Conservation (phyloP, 1,140 invertebrate species). For the Heliconius hewitsoni region DNA sequence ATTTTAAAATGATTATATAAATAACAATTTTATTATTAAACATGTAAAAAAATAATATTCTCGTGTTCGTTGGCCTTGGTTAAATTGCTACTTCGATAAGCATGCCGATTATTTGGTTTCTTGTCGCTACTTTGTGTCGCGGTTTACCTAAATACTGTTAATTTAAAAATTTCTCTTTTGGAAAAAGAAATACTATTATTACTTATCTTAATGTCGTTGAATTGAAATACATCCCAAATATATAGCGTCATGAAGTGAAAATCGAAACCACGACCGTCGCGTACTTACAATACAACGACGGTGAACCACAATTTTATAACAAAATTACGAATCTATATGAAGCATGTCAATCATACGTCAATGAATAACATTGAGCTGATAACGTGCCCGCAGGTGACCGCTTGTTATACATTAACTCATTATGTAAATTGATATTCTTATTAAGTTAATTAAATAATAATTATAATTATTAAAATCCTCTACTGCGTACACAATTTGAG, state of each 20-base stretch:
- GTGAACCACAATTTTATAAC: not conserved
- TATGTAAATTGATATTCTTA: not conserved
- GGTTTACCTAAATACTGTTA: not conserved
- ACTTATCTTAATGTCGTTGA: no score
- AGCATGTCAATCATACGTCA: not conserved
- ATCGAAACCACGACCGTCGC: no score
- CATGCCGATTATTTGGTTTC: not conserved
- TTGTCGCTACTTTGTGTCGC: not conserved
- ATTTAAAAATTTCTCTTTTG: not conserved
- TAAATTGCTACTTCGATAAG: conserved; percentile 2
- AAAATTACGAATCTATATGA: not conserved
- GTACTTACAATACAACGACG: no score
- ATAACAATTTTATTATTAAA: not conserved
- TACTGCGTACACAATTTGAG: no score
- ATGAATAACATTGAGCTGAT: not conserved
- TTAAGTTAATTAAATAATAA: not conserved
- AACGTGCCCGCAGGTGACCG: not conserved
- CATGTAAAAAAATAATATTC: not conserved
- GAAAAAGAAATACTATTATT: no score
- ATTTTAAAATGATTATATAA: not conserved
- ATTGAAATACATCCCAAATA: no score
- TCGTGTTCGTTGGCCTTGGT: not conserved
- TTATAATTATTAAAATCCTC: not conserved
- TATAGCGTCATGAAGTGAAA: no score
- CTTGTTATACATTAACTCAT: not conserved